Base-by-base conservation (phyloP, 2,888 invertebrate genomes). In the Cremastinae sp. region DNA sequence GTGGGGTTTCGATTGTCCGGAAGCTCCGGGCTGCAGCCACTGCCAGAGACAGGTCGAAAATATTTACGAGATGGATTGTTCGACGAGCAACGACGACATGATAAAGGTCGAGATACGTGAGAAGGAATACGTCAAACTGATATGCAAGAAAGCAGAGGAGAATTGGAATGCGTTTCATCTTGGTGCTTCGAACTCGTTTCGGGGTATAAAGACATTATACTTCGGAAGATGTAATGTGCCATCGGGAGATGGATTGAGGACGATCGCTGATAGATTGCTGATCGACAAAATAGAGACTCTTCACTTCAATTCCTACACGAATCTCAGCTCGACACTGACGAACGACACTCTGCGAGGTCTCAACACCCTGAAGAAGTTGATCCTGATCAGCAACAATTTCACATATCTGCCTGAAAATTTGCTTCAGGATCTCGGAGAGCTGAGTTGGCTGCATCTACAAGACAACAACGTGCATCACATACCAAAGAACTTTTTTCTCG, bases 371-470 rank as follows among this genome's bases (percentile, higher is more conserved):
- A 91, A 91, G 1, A 91, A 91, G 62, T 86, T 95, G 61, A 89
- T 92, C 12, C 88, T 95, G 1, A 92, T 92, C 9, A 91, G 92
- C 45, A 94, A 94, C 83, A 92, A 92, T 10, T 88, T 95, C 3
- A 91, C 91, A 0, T 91, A 92, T 76, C 89, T 95, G 43, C 92
- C 93, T 0, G 91, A 91, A 49, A 92, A 94, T 85, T 83, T 94
- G 12, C 92, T 96, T 0, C 22, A 66, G 5, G 73, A 77, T 62
- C 89, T 94, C 75, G 90, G 90, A 53, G 92, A 93, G 78, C 85
- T 95, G n/a, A 92, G 90, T 2, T 92, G 92, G 91, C 86, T 96
- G 62, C 93, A 93, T 82, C 91, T 95, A 1, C 78, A 79, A 0
- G 62, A 73, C 9, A 78, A 78, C 28, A 56, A 78, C 41, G 39